phyloP scores from a whole-genome alignment of 2,888 invertebrate genomes.

The Poecilobothrus nobilitatus region DNA sequence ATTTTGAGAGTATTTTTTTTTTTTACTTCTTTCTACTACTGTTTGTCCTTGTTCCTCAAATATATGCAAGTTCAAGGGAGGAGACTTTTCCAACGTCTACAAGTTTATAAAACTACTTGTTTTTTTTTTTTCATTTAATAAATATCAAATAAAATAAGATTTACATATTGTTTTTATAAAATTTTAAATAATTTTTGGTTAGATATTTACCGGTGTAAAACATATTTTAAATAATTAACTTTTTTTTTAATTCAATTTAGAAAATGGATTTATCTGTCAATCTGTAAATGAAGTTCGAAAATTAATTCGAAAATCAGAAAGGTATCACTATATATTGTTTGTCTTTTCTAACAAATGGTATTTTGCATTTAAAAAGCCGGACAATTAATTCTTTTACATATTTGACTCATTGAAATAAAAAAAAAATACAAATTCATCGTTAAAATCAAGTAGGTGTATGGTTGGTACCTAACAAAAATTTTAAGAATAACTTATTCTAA shows the following conservation, averaged over 20 bases:
- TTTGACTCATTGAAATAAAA: background rate
- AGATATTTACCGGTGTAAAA: background rate
- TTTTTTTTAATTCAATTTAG: background rate
- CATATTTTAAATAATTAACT: background rate
- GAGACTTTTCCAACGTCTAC: background rate
- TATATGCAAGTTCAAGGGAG: background rate
- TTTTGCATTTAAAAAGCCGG: background rate
- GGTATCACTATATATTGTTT: background rate
- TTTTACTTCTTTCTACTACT: background rate
- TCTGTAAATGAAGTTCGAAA: background rate
- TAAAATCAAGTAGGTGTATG: background rate
- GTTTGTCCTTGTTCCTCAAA: background rate
- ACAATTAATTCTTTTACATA: background rate
- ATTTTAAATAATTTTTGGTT: background rate
- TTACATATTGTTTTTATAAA: background rate
- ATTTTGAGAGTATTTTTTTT: background rate
- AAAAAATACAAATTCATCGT: background rate
- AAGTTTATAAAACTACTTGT: background rate
- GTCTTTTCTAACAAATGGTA: background rate
- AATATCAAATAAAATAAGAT: too few relatives aligned
- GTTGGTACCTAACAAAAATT: background rate
- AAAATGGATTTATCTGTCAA: constrained; percentile 1
- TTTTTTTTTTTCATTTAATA: background rate
- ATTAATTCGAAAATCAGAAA: background rate
- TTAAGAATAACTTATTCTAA: background rate